Evolutionary conservation across 2,113 vertebrate genomes (phyloP), one percentile per base, ranked within the genome.

Genomic region (Saccopteryx bilineata): DNA sequence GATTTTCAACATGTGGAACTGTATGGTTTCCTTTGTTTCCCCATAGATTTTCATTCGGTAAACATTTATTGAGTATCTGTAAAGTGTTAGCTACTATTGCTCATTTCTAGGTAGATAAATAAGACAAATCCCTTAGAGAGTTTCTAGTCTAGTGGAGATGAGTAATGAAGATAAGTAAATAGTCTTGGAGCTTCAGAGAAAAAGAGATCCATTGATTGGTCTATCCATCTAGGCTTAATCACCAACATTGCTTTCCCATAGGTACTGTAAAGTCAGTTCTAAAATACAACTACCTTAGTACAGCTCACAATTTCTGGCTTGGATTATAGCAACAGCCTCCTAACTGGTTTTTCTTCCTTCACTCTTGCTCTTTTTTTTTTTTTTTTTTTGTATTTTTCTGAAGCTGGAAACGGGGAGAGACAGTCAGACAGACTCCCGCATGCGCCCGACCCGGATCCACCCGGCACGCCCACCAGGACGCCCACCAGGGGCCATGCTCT

Each of bases 131-230:
- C 58, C 19, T 80, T 1, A 61, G 71, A 81, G 56, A 76, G 72
- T 86, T 86, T 76, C 61, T 76, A 52, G 63, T 52, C 11, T 56
- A 17, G 2, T 46, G 58, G 66, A 80, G 23, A 72, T 60, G 48
- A 86, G 69, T 76, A 82, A 17, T 76, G 74, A 95, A 76, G 23
- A 31, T 71, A 83, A 94, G 63, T 48, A 84, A 69, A n/a, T 71
- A 76, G 48, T 9, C 71, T 12, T 54, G n/a, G 71, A 66, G 63
- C 50, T 87, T 76, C 74, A 78, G 46, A 83, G 33, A 61, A 39
- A 58, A 31, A 74, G 14, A 23, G 82, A 31, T 39, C 26, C 19
- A 12, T 75, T n/a, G n/a, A 80, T 56, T 75, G 84, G 52, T 39
- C 5, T 14, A 1, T 61, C 46, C 5, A 18, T 56, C 66, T 80